Evolutionary conservation across 2,888 invertebrate species (phyloP), one percentile per base, ranked within the genome.

Genomic region (Coelinius sp.): DNA sequence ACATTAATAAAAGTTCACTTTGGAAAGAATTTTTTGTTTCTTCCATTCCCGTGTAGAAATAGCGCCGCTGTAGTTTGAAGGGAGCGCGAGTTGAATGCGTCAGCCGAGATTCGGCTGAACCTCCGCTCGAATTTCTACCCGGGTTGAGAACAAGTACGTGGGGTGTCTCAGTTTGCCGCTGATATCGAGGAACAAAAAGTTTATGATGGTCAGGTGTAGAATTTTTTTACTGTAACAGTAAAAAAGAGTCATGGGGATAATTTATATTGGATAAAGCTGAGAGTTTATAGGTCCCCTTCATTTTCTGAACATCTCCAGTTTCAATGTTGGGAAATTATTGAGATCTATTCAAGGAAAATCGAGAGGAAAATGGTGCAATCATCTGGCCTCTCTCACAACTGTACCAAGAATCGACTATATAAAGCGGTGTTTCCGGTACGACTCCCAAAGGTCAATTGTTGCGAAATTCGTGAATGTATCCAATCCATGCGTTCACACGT

Each of bases 1-100:
- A 27, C 17, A 17, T 27, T 17, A 56, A 27, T 14, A 52, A 64
- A 14, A 73, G 75, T 66, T 49, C 63, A 41, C 68, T 67, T 59
- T 56, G 31, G 22, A 49, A 73, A 68, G 24, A 17, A 49, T 49
- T 62, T 69, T 52, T 64, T 52, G 59, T 63, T 46, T 25, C 22
- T 52, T 24, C 24, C 56, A 14, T 1, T n/a, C n/a, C n/a, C n/a
- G n/a, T n/a, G n/a, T n/a, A n/a, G n/a, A n/a, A n/a, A n/a, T n/a
- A n/a, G n/a, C n/a, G n/a, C n/a, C n/a, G n/a, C n/a, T n/a, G n/a
- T n/a, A n/a, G n/a, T n/a, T n/a, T n/a, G n/a, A n/a, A n/a, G n/a
- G n/a, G n/a, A n/a, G n/a, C n/a, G n/a, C n/a, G n/a, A n/a, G n/a
- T n/a, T n/a, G n/a, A n/a, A n/a, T n/a, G n/a, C n/a, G n/a, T n/a